Evolutionary conservation across 2,113 vertebrate genomes (phyloP), one percentile per base, ranked within the genome.

Genomic region (Trinectes maculatus): DNA sequence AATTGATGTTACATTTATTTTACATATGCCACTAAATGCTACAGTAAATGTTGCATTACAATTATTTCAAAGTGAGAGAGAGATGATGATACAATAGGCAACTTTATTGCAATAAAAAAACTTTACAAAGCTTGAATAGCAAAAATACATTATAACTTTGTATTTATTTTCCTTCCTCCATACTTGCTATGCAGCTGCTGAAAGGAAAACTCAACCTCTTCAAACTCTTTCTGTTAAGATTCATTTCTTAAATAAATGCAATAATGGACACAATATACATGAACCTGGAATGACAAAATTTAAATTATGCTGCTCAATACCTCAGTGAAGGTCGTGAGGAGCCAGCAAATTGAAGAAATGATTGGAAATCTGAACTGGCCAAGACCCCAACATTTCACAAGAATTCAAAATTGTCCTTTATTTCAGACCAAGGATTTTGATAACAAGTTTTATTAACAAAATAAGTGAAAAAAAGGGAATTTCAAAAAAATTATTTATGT

Each of bases 351-450:
- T 75, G 55, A 15, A 53, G 39, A 52, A 55, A 49, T 78, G 28
- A 85, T 74, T 70, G 24, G 67, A 84, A 74, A 75, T 54, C 31
- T 71, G 64, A 68, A 75, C 67, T 72, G 48, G 42, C 29, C 22
- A 1, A 67, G 42, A 81, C 66, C 64, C 33, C 1, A 1, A 39
- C 46, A 61, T 77, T 65, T 62, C 19, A 70, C 21, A 75, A 75
- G 36, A 72, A 69, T 72, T 36, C 60, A 16, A 5, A 74, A 56
- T 53, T 48, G 25, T 24, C 51, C 28, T 42, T 70, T 75, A 62
- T 70, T 61, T 71, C 42, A 63, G 51, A 76, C 39, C 59, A 82
- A 84, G 70, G 55, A 68, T 73, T 66, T 77, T 75, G 66, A 79
- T 71, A 77, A 64, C 28, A 74, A 62, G n/a, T n/a, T n/a, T n/a